Evolutionary conservation across 2,888 invertebrate species (phyloP).

Genomic region (Osedax frankpressi): DNA sequence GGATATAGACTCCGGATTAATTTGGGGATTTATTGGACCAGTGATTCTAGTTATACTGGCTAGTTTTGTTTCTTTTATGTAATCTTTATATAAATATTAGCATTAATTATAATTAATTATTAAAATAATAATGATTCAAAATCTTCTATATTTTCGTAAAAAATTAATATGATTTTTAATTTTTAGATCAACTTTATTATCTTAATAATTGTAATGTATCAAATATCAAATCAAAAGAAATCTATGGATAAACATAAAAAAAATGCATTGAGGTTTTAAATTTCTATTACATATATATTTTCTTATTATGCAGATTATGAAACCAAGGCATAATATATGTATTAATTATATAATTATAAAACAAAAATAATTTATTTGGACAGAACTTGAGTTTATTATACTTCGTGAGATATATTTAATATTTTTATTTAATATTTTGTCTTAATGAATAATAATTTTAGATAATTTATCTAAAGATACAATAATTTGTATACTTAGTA

Average conservation of each 20-base stretch:
- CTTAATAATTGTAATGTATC: slow-evolving; percentile 18
- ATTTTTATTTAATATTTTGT: too few species aligned
- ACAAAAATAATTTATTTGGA: too few species aligned
- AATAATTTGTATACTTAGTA: too few species aligned
- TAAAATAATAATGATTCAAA: background rate
- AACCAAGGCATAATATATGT: too few species aligned
- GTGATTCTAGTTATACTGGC: slow-evolving; percentile 24
- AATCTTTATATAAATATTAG: background rate
- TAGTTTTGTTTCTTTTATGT: background rate
- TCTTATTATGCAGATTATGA: too few species aligned
- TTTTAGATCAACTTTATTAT: slow-evolving; percentile 22
- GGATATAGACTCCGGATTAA: slow-evolving; percentile 21
- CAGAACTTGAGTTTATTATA: too few species aligned
- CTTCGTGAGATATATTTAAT: too few species aligned
- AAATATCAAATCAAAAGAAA: slow-evolving; percentile 15
- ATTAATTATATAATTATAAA: too few species aligned
- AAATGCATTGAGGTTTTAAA: background rate
- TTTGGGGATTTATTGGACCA: slow-evolving; percentile 28
- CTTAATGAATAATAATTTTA: too few species aligned
- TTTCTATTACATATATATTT: too few species aligned
- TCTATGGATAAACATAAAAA: slow-evolving; percentile 18
- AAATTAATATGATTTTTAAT: background rate
- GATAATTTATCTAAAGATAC: too few species aligned
- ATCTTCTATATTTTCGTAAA: background rate
- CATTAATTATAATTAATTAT: background rate